phyloP scores from a whole-genome alignment of 1,140 invertebrate genomes.

The Drosophila gunungcola region DNA sequence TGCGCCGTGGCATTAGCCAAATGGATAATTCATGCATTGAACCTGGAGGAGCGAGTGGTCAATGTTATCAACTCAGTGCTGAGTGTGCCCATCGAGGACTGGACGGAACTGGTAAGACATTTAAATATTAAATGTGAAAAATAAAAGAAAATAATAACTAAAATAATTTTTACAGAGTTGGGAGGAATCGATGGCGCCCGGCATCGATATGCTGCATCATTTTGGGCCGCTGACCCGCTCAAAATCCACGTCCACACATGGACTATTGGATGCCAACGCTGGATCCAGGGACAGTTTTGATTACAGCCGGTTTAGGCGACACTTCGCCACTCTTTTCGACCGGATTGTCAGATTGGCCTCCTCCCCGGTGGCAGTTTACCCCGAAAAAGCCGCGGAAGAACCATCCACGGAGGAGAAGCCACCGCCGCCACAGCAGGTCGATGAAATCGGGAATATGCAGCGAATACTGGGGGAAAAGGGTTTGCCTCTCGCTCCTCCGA shows the following conservation, averaged over 20 bases:
- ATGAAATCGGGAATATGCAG: constrained; percentile 61
- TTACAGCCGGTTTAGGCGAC: constrained; percentile 71
- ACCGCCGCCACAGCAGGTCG: constrained; percentile 6
- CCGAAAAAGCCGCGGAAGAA: constrained; percentile 10
- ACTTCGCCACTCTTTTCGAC: constrained; percentile 75
- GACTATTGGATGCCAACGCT: constrained; percentile 50
- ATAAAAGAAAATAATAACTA: constrained; percentile 1
- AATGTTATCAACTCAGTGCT: constrained; percentile 73
- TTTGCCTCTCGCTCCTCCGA: constrained; percentile 6
- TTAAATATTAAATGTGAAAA: neutral
- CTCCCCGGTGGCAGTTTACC: constrained; percentile 9
- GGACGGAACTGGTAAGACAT: constrained; percentile 68
- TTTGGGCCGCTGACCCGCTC: constrained; percentile 77
- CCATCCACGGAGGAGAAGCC: neutral
- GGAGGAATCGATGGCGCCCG: constrained; percentile 82
- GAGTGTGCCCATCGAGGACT: constrained; percentile 75
- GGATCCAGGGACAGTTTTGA: constrained; percentile 64
- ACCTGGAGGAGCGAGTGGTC: constrained; percentile 76
- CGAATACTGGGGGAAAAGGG: constrained; percentile 58
- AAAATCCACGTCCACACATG: constrained; percentile 65
- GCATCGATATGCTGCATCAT: constrained; percentile 83
- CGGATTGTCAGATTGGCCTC: constrained; percentile 73
- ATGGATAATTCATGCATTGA: constrained; percentile 72
- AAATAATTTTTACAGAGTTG: constrained; percentile 60
- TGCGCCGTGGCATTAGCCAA: constrained; percentile 75